These are phyloP conservation scores for Etheostoma spectabile DNA, from an alignment of 2,113 vertebrate genomes.

Conservation along the genomic window DNA sequence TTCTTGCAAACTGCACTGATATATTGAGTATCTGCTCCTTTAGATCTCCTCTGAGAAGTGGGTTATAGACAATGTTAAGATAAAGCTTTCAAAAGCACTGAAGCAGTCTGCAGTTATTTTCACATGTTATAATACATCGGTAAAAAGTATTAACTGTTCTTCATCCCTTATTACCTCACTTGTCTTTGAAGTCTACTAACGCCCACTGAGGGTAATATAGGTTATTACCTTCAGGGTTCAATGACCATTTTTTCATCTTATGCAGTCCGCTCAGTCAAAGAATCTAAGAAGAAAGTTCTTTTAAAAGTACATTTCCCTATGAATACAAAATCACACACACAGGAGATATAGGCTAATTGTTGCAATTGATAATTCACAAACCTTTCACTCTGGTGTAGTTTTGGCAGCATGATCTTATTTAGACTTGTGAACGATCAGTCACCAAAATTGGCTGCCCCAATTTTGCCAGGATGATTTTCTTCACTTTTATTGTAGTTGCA, in stretches of 20 bases:
- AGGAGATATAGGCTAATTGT: slow-evolving; percentile 35
- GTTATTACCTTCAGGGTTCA: slow-evolving; percentile 68
- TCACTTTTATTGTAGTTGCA: slow-evolving; percentile 47
- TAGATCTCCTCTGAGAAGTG: slow-evolving; percentile 36
- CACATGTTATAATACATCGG: slow-evolving; percentile 25
- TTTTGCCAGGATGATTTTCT: slow-evolving; percentile 66
- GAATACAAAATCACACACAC: slow-evolving; percentile 37
- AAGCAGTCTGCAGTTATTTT: slow-evolving; percentile 40
- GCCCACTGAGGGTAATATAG: slow-evolving; percentile 58
- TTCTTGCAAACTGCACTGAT: slow-evolving; percentile 48
- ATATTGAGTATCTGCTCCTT: slow-evolving; percentile 32
- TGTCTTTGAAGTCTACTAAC: slow-evolving; percentile 62
- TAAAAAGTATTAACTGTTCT: slow-evolving; percentile 49
- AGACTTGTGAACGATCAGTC: slow-evolving; percentile 48
- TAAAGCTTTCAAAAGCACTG: slow-evolving; percentile 43
- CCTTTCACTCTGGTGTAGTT: slow-evolving; percentile 45
- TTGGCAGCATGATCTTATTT: slow-evolving; percentile 66
- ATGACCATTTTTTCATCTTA: slow-evolving; percentile 65
- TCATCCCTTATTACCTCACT: slow-evolving; percentile 50
- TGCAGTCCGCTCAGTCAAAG: slow-evolving; percentile 41
- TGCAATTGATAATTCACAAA: slow-evolving; percentile 37
- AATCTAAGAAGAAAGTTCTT: slow-evolving; percentile 55
- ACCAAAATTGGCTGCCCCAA: slow-evolving; percentile 62
- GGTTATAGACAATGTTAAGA: slow-evolving; percentile 32
- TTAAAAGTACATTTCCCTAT: slow-evolving; percentile 59